These are phyloP conservation scores for Eleginops maclovinus DNA, from an alignment of 2,113 vertebrate genomes.

Conservation along the genomic window DNA sequence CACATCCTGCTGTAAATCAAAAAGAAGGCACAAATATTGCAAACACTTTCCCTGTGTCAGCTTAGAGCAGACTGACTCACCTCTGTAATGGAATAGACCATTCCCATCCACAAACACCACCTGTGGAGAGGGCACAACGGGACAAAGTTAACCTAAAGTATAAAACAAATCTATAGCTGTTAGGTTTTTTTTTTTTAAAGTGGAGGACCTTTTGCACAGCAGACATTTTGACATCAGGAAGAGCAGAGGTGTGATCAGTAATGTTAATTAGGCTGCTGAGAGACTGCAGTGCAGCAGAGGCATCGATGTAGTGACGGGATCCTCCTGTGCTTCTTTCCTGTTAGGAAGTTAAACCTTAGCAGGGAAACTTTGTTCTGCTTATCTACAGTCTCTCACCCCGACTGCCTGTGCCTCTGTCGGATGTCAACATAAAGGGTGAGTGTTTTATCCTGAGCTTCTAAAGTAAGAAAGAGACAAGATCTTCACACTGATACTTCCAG, in stretches of 20 bases:
- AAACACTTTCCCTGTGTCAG: neutral
- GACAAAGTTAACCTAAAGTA: neutral
- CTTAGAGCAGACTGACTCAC: slow-evolving; percentile 71
- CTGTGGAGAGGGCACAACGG: slow-evolving; percentile 75
- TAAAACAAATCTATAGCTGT: neutral
- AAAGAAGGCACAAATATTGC: neutral
- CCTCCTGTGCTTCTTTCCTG: neutral
- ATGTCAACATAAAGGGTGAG: neutral
- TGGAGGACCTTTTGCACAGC: neutral
- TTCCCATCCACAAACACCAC: slow-evolving; percentile 96
- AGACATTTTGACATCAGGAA: neutral
- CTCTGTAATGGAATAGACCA: slow-evolving; percentile 93
- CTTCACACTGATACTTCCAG: slow-evolving; percentile 19
- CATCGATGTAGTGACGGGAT: neutral
- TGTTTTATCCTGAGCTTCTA: neutral
- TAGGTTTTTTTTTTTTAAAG: neutral
- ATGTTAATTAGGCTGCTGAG: neutral
- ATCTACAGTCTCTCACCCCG: neutral
- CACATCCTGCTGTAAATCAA: too few species aligned
- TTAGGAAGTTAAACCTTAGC: neutral
- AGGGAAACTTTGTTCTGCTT: neutral
- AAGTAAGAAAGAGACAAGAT: slow-evolving; percentile 3
- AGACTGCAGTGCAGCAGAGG: neutral
- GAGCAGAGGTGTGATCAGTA: neutral
- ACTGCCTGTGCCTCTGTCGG: neutral